These are phyloP conservation scores for Amphipyra berbera DNA, from an alignment of 2,888 invertebrate species.

Conservation along the genomic window DNA sequence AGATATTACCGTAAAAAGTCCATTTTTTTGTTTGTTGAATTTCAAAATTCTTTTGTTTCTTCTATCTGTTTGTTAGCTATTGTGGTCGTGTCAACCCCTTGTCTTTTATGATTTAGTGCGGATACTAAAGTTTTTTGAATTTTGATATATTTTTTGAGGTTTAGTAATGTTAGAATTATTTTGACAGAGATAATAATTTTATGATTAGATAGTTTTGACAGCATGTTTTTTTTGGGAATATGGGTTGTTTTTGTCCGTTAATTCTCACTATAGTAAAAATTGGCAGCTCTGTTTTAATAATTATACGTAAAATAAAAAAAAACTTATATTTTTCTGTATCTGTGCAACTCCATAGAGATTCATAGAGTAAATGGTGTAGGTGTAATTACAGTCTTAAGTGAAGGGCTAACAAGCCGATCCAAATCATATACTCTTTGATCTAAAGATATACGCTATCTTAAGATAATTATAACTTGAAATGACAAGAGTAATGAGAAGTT, in stretches of 20 bases:
- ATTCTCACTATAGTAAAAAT: too few relatives aligned
- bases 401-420: constrained; percentile 30
- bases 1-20: constrained; percentile 65
- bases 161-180: neutral
- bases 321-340: too few relatives aligned
- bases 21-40: constrained; percentile 63
- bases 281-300: too few relatives aligned
- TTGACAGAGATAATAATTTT: neutral
- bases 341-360: too few relatives aligned
- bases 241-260: too few relatives aligned
- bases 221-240: too few relatives aligned
- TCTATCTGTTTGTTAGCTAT: constrained; percentile 57
- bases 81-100: constrained; percentile 71
- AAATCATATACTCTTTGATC: constrained; percentile 23
- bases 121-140: constrained; percentile 14
- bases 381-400: constrained; percentile 23
- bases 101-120: constrained; percentile 69
- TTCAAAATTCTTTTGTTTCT: constrained; percentile 70
- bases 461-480: constrained; percentile 24
- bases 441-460: constrained; percentile 10
- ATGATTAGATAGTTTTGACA: too few relatives aligned
- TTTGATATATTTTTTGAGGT: neutral
- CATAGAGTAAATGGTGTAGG: neutral
- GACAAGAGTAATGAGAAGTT: constrained; percentile 18
- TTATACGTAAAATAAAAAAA: too few relatives aligned